Evolutionary conservation across 2,113 vertebrate species (phyloP).

Genomic region (Lepidothrix coronata): DNA sequence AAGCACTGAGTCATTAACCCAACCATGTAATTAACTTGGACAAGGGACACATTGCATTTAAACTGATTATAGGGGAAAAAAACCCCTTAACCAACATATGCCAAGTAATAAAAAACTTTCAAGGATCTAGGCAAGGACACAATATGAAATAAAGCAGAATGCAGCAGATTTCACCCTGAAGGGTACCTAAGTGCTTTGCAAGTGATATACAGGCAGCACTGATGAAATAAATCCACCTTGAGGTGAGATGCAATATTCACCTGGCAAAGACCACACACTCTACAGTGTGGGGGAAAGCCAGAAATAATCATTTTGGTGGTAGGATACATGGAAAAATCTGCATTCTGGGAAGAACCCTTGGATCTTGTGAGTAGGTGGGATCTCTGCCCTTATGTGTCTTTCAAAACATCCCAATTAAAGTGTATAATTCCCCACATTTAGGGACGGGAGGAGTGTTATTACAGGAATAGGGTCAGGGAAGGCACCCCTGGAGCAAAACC

Average conservation of each 20-base stretch:
- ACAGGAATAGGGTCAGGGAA: not conserved
- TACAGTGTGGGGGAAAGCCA: not conserved
- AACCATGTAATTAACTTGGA: slow-evolving; percentile 35
- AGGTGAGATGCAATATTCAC: not conserved
- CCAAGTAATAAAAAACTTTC: slow-evolving; percentile 33
- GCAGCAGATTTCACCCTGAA: not conserved
- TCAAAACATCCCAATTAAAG: not conserved
- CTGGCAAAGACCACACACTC: not conserved
- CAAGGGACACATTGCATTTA: slow-evolving; percentile 14
- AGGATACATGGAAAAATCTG: not conserved
- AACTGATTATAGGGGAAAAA: not conserved
- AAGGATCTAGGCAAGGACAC: slow-evolving; percentile 20
- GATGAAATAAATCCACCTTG: not conserved
- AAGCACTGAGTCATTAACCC: slow-evolving; percentile 42
- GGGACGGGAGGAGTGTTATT: not conserved
- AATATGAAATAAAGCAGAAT: not conserved
- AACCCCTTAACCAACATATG: not conserved
- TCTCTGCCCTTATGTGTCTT: not conserved
- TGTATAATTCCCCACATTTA: not conserved
- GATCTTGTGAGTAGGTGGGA: not conserved
- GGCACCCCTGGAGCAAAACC: not conserved
- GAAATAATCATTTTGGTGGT: not conserved
- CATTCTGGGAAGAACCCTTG: not conserved
- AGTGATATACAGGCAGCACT: not conserved
- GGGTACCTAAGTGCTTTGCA: not conserved